Percentiles rank a stretch among this genome's conserved stretches.
Evolutionary conservation across 2,888 invertebrate species (phyloP).

Genomic region (Elmis aenea): DNA sequence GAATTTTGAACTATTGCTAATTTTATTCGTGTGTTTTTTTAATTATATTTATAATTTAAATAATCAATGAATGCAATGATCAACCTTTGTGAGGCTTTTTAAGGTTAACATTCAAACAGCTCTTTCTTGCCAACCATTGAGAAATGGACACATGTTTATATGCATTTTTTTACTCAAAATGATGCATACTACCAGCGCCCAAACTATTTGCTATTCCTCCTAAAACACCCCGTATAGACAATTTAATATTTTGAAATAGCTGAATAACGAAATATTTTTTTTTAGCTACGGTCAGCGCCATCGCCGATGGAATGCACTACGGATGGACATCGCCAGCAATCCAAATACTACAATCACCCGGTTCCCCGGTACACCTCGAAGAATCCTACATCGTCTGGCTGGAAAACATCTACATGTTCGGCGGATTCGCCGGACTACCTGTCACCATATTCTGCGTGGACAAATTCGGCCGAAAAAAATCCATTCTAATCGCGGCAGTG

Average conservation of each 20-base stretch:
- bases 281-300: constrained; percentile 40
- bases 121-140: no score
- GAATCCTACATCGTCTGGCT: constrained; percentile 31
- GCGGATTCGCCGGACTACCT: constrained; percentile 38
- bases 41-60: no score
- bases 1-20: no score
- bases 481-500: constrained; percentile 37
- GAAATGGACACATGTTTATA: no score
- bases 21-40: no score
- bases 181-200: no score
- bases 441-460: constrained; percentile 38
- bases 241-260: background rate
- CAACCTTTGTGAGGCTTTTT: no score
- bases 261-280: constrained; percentile 14
- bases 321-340: constrained; percentile 43
- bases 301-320: constrained; percentile 45
- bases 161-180: background rate
- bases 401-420: constrained; percentile 34
- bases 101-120: no score
- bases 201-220: no score
- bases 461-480: constrained; percentile 38
- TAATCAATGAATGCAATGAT: no score
- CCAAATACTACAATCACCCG: constrained; percentile 33
- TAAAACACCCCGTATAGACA: no score
- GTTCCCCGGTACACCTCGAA: constrained; percentile 33